Evolutionary conservation across 2,113 vertebrate genomes (phyloP).

Genomic region (Martes martes): DNA sequence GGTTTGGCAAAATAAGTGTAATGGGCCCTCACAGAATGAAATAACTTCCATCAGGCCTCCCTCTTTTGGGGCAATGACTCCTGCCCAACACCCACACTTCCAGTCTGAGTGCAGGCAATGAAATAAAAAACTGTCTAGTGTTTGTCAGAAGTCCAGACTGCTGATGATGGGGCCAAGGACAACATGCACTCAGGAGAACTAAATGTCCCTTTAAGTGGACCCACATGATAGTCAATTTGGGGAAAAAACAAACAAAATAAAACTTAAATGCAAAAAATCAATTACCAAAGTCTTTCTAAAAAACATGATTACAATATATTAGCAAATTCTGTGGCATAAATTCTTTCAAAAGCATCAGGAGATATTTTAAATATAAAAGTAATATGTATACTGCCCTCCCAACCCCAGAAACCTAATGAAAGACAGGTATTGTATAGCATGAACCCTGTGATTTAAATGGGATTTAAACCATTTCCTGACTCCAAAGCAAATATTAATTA

Average conservation of each 20-base stretch:
- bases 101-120: neutral
- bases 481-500: neutral
- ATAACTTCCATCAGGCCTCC: neutral
- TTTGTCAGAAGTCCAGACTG: neutral
- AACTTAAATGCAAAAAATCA: conserved; percentile 49
- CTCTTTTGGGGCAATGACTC: neutral
- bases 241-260: conserved; percentile 1
- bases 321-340: conserved; percentile 79
- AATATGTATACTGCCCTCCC: neutral
- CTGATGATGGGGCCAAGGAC: rapidly evolving
- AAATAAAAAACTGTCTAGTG: neutral
- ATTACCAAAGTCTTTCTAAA: conserved; percentile 53
- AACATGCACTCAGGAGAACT: neutral
- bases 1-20: neutral
- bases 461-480: neutral
- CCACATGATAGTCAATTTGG: conserved; percentile 66
- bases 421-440: neutral
- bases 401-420: neutral
- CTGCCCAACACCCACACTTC: neutral
- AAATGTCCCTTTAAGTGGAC: conserved; percentile 47
- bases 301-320: conserved; percentile 76
- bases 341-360: conserved; percentile 78
- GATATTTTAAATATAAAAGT: conserved; percentile 80
- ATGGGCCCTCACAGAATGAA: neutral
- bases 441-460: neutral